Conservation (phyloP, 1,140 invertebrate genomes). For the Gonioctena quinquepunctata region DNA sequence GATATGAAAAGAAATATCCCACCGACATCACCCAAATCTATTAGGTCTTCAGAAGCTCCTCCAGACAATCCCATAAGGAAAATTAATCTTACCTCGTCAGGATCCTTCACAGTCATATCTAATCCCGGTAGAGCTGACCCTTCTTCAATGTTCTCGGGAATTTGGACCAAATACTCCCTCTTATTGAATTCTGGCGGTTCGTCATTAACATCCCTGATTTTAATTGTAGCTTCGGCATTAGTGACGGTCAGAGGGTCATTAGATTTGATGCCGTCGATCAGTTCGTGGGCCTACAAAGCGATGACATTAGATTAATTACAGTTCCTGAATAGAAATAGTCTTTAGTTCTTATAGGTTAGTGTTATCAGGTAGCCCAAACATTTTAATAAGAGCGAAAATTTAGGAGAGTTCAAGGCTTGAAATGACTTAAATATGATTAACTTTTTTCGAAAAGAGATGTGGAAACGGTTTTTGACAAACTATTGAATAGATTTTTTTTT, state of each 20-base stretch:
- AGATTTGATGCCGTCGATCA: slow-evolving; percentile 71
- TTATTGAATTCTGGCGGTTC: slow-evolving; percentile 83
- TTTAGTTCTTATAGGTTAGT: no score
- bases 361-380: no score
- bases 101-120: slow-evolving; percentile 85
- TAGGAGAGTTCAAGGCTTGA: no score
- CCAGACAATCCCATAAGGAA: background rate
- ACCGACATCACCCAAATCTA: no score
- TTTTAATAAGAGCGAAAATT: background rate
- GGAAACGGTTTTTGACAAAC: no score
- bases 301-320: background rate
- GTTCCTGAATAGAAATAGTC: no score
- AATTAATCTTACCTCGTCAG: slow-evolving; percentile 72
- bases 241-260: slow-evolving; percentile 70
- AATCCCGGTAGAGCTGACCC: slow-evolving; percentile 81
- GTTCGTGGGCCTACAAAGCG: slow-evolving; percentile 67
- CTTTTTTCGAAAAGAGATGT: no score
- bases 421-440: no score
- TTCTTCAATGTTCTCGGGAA: slow-evolving; percentile 80
- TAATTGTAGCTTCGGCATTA: slow-evolving; percentile 75
- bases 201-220: slow-evolving; percentile 92
- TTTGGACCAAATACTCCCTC: slow-evolving; percentile 77
- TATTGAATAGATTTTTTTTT: no score
- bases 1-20: no score
- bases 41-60: no score